Evolutionary conservation across 1,140 invertebrate species (phyloP), one percentile per base, ranked within the genome.

Genomic region (Onthophagus taurus): DNA sequence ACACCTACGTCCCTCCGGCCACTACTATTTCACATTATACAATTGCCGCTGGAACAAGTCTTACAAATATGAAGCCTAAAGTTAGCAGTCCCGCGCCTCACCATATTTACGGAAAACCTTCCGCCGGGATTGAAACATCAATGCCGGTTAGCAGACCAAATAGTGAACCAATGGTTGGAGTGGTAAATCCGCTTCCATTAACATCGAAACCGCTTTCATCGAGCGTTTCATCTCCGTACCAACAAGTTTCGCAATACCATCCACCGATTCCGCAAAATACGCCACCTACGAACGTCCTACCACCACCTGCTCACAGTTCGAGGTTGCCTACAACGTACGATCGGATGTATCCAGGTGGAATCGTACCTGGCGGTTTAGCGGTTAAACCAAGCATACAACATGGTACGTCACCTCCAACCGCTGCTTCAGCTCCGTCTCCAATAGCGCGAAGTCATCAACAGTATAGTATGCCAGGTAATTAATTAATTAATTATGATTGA

Each of bases 71-170:
- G 0, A 84, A 84, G 55, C 76, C 80, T 2, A 85, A 84, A 68
- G 82, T 85, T 8, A 82, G 76, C 50, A 83, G 81, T 58, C 83
- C 83, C 3, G 80, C 82, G 36, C 81, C 82, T n/a, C 78, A 76
- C 29, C 81, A 87, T 49, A 78, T 86, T 42, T 85, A 84, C 57
- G 77, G 81, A 3, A 83, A 83, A 61, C 80, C 80, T 5, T 74
- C 71, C 48, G 73, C 75, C 54, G 68, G 78, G 35, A 72, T 78
- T 53, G 70, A 76, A 62, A 60, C 74, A 50, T 70, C 80, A 51
- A 71, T 79, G 48, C 72, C 76, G 46, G 65, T 78, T 42, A 70
- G 74, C 60, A 58, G 77, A 49, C 60, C 66, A 18, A 68, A 68
- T 31, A 71, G 74, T 19, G 57, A 23, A 26, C 47, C 13, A 23